These are phyloP conservation scores for Silvanus unidentatus DNA, from an alignment of 2,888 invertebrate species.

Conservation along the genomic window DNA sequence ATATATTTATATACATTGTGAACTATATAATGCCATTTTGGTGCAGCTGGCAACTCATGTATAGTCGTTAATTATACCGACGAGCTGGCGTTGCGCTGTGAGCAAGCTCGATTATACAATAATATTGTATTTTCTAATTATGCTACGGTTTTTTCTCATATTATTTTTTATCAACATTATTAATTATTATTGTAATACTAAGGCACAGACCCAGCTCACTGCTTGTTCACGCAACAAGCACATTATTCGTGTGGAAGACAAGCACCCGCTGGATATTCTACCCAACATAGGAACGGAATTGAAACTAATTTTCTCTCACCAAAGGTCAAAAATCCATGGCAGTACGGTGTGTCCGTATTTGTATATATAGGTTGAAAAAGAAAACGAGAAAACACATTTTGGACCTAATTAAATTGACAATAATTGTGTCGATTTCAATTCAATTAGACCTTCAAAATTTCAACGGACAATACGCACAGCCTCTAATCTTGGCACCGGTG, in stretches of 20 bases:
- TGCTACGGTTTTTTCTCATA: slow-evolving; percentile 31
- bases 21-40: slow-evolving; percentile 29
- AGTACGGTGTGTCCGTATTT: slow-evolving; percentile 14
- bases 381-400: too few relatives aligned
- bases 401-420: too few relatives aligned
- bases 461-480: slow-evolving; percentile 26
- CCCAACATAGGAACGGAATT: slow-evolving; percentile 47
- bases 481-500: slow-evolving; percentile 33
- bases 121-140: slow-evolving; percentile 32
- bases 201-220: slow-evolving; percentile 50
- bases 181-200: slow-evolving; percentile 49
- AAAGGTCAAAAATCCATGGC: slow-evolving; percentile 13
- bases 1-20: slow-evolving; percentile 32
- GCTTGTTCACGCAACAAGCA: slow-evolving; percentile 44
- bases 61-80: slow-evolving; percentile 22
- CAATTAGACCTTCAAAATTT: slow-evolving; percentile 13
- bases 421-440: slow-evolving; percentile 22
- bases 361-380: too few relatives aligned
- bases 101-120: slow-evolving; percentile 42
- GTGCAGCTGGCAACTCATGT: slow-evolving; percentile 31
- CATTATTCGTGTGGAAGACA: slow-evolving; percentile 42
- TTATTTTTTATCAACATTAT: slow-evolving; percentile 33
- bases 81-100: slow-evolving; percentile 41
- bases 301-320: slow-evolving; percentile 29
- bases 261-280: slow-evolving; percentile 47